Evolutionary conservation across 1,140 invertebrate genomes (phyloP).

Genomic region (Anastrepha obliqua): DNA sequence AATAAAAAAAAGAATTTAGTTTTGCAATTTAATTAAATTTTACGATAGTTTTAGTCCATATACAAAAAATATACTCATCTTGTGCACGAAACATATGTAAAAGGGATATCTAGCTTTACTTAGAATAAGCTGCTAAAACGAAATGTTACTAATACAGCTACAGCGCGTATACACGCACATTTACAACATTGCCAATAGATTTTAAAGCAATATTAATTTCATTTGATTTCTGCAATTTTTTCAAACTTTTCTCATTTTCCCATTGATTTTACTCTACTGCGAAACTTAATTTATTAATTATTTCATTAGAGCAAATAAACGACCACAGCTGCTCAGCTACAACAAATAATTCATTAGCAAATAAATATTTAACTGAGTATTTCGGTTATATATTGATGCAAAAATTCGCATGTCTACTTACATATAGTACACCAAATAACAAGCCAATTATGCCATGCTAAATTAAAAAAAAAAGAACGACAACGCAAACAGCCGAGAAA

Average conservation of each 20-base stretch:
- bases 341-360: not conserved
- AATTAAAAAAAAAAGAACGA: not conserved
- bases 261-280: not conserved
- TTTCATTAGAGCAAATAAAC: constrained; percentile 22
- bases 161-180: not conserved
- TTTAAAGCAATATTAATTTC: not conserved
- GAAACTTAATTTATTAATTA: not conserved
- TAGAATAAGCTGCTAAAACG: not conserved
- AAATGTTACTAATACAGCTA: not conserved
- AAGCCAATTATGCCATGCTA: not conserved
- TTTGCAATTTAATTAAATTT: no score
- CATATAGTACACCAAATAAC: not conserved
- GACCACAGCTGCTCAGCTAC: not conserved
- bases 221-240: not conserved
- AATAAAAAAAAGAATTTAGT: no score
- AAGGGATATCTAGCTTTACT: no score
- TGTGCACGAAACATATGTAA: no score
- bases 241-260: not conserved
- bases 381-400: not conserved
- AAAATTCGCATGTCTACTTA: not conserved
- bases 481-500: not conserved
- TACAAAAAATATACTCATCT: no score
- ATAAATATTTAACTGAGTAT: not conserved
- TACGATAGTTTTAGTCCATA: no score
- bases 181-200: not conserved